These are phyloP conservation scores for Acanthopleura granulata DNA, from an alignment of 2,888 invertebrate species.

Conservation along the genomic window DNA sequence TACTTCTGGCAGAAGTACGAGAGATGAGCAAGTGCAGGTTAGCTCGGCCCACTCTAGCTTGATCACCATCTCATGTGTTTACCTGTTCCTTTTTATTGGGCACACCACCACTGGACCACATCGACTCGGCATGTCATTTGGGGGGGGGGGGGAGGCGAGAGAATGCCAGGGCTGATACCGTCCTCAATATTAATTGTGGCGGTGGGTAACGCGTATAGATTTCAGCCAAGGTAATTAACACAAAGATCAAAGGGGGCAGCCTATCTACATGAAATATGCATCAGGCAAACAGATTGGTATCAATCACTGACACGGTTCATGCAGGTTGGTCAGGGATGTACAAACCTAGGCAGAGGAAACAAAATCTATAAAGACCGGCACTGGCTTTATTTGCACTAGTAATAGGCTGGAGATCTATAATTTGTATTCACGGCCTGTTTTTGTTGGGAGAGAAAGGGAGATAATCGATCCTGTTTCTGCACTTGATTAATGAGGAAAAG, in stretches of 20 bases:
- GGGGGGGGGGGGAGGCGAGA: no score
- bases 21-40: no score
- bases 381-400: no score
- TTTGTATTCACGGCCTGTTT: no score
- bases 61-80: not conserved
- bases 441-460: no score
- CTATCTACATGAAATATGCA: conserved; percentile 11
- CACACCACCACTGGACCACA: not conserved
- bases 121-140: not conserved
- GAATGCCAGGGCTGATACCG: not conserved
- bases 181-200: conserved; percentile 2
- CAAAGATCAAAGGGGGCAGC: not conserved
- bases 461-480: no score
- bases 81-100: not conserved
- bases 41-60: no score
- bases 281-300: conserved; percentile 11
- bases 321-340: not conserved
- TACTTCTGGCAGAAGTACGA: no score
- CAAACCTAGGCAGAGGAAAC: not conserved
- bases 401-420: no score
- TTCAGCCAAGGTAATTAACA: conserved; percentile 9
- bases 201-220: not conserved
- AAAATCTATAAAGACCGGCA: no score
- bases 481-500: no score
- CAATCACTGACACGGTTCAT: not conserved